Base-by-base conservation (phyloP, 2,113 vertebrate species). In the Lethenteron reissneri region DNA sequence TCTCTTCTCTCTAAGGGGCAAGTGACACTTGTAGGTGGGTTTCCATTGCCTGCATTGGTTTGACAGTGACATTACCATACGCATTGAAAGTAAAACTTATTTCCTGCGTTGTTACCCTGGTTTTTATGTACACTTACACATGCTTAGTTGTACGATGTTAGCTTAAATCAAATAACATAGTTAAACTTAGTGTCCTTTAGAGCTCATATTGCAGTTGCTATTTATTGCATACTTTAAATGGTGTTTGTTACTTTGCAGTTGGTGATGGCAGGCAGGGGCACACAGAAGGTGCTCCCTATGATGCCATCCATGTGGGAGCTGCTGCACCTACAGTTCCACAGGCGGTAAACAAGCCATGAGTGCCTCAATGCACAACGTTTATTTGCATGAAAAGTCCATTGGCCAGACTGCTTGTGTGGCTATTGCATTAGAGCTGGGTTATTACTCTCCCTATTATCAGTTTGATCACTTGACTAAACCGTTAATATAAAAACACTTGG, bases 251-350 rank as follows among this genome's bases (percentile, higher is more conserved):
- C 81, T 71, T 87, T 85, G 70, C 82, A 97, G 94, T 97, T 81
- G 92, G 94, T 69, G 94, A 99, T 70, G 94, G 94, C 78, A 82
- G 92, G 73, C 74, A 89, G 84, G 94, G 94, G 19, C 77, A 81
- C 72, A 69, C 77, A 6, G 86, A 87, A 75, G 92, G 95, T 82
- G 91, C 91, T 12, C 94, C 92, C 10, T 97, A 89, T 62, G 94
- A 99, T 75, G 94, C 92, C 2, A 99, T 97, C 76, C 94, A 99
- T 11, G 92, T 99, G 8, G 94, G 94, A 74, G 92, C 94, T 58
- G 94, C 94, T 72, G 94, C 94, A 73, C 87, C 90, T 0, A 85
- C 80, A 69, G 90, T 97, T 71, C 94, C 92, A 70, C 87, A 94
- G 80, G 94, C 94, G 77, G 94, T 97, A 83, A 83, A 90, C 41